These are phyloP conservation scores for Eucriotettix oculatus DNA, from an alignment of 2,888 invertebrate genomes.

Conservation along the genomic window DNA sequence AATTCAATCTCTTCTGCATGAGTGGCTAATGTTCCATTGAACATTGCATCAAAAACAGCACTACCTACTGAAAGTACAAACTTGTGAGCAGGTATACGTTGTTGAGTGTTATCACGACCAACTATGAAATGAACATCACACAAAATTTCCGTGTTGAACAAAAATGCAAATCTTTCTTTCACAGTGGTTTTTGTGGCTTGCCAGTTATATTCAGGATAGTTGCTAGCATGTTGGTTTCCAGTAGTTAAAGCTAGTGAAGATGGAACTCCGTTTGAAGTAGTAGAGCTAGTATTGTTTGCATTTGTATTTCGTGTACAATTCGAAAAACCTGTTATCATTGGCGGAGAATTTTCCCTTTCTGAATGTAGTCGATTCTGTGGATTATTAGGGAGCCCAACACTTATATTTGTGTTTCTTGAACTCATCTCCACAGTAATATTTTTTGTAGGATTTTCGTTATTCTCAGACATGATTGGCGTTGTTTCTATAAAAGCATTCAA, in stretches of 20 bases:
- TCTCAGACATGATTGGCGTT: too few species aligned
- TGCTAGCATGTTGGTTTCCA: constrained; percentile 2
- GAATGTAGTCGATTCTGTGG: too few species aligned
- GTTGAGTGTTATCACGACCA: constrained; percentile 48
- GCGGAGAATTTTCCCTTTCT: not conserved
- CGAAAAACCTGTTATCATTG: not conserved
- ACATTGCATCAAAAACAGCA: constrained; percentile 76
- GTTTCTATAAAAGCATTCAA: too few species aligned
- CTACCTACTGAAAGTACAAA: constrained; percentile 68
- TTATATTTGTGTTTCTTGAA: too few species aligned
- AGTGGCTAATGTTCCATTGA: constrained; percentile 57
- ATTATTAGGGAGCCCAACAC: too few species aligned
- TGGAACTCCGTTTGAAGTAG: not conserved
- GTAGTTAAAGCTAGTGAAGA: not conserved
- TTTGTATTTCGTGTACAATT: not conserved
- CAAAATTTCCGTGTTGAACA: constrained; percentile 46
- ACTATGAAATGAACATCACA: constrained; percentile 66
- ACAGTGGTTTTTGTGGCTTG: constrained; percentile 60
- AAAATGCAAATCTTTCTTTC: constrained; percentile 54
- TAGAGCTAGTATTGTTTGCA: not conserved
- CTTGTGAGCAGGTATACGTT: constrained; percentile 61
- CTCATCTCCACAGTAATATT: too few species aligned
- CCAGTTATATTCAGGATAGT: constrained; percentile 35
- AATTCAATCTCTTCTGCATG: constrained; percentile 56
- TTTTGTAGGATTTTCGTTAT: too few species aligned